Base-by-base conservation (phyloP, 2,888 invertebrate species). In the Vandiemenella viatica region DNA sequence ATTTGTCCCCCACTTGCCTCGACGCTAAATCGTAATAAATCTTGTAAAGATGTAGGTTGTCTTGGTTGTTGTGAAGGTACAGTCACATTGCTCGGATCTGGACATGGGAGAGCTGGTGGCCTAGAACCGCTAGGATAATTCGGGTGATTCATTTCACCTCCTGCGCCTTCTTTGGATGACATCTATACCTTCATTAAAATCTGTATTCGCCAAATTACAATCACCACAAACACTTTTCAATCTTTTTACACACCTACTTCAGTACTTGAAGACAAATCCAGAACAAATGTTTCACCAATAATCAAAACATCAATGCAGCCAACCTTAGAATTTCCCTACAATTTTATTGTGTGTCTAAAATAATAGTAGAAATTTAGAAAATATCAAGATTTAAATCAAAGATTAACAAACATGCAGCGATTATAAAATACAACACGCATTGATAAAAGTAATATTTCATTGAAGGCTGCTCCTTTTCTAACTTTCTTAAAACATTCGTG, bases 21-120 rank as follows among this genome's bases (percentile, higher is more conserved):
- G 73, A 83, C 75, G 1, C 81, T 79, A 65, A 79, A 83, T 51
- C 76, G 68, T 13, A 85, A 66, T 2, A 85, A 64, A 13, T 80
- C 82, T 71, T 79, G 70, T 4, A 73, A 65, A 54, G 56, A 58
- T 18, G 52, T 45, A 15, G 58, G 60, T 20, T 56, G 58, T 48
- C 53, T 51, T 49, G 56, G 51, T 49, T 54, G 51, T 40, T 45
- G 49, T 5, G 45, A 43, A 13, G 41, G 37, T 17, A 48, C 18
- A 22, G 49, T 47, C 6, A 52, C 46, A 41, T 42, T 43, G 3
- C 38, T 26, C 17, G 43, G 43, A 5, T 46, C 46, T 22, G 17
- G 32, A 32, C n/a, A 32, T 32, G 10, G 32, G 13, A 32, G 5
- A 13, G 32, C 32, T 32, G 4, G 32, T n/a, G n/a, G n/a, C n/a